Base-by-base conservation (phyloP, 1,140 invertebrate species). In the Acyrthosiphon pisum region DNA sequence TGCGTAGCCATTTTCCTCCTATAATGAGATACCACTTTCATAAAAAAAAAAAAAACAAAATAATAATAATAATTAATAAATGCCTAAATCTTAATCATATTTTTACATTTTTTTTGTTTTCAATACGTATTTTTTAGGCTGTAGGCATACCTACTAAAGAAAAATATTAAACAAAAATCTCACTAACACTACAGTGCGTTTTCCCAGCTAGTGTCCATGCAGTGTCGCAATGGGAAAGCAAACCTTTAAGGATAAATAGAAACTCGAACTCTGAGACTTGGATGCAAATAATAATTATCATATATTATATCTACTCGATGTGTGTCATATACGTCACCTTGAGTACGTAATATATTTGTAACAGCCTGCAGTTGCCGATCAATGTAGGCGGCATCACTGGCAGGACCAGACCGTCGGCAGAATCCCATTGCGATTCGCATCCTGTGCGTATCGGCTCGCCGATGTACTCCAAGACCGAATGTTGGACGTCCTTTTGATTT, bases 381-480 rank as follows among this genome's bases (percentile, higher is more conserved):
- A 97, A 95, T 4, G 97, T 97, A 0, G 97, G 97, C 26, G 97
- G 97, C 96, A 98, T 97, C n/a, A 97, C 96, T 20, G 97, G 97
- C 60, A 98, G 96, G 93, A 97, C 96, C 93, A 97, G 95, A 93
- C 96, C 96, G 93, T 96, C 96, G 3, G 96, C 95, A 68, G 96
- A 97, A 94, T 97, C 96, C 96, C 96, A 96, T 95, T 97, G 97
- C 89, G 95, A 96, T 84, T 96, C 95, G 46, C 96, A 96, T 53
- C 97, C 96, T 0, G 97, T 96, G 91, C 95, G 94, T 23, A 98
- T 96, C 41, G 96, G 95, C 92, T 97, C 96, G 14, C 97, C 97
- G 93, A 96, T 95, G 94, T 97, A 97, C 95, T 98, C 97, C 93
- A 98, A 96, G 11, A 98, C 97, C 9, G 96, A 95, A 95, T 97